Percentiles rank a stretch among this genome's conserved stretches.
These are phyloP conservation scores for Apodemus speciosus DNA, from an alignment of 2,113 vertebrate species.

Conservation along the genomic window DNA sequence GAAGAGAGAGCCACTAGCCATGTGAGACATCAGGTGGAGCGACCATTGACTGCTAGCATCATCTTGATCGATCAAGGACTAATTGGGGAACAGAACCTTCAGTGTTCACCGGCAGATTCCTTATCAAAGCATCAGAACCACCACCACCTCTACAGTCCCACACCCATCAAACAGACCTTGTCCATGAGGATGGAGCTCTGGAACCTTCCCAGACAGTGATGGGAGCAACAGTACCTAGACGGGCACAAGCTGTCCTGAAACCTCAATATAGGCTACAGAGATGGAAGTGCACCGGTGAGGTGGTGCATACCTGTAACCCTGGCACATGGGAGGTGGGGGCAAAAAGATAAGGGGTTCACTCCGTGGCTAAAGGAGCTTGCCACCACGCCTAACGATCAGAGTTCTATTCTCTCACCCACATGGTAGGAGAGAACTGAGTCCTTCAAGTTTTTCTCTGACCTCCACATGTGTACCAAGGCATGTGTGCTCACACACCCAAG, in stretches of 20 bases:
- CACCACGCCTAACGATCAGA: neutral
- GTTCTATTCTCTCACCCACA: neutral
- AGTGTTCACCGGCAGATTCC: too few species aligned
- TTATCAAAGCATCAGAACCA: too few species aligned
- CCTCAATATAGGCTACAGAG: neutral
- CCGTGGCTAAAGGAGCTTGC: neutral
- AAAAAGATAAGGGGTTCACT: neutral
- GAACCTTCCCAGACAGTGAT: neutral
- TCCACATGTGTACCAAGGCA: neutral
- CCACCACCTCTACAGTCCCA: neutral
- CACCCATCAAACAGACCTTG: neutral
- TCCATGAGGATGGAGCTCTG: neutral
- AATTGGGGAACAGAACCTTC: too few species aligned
- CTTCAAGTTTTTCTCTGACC: neutral
- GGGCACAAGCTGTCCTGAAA: neutral
- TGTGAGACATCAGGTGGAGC: too few species aligned
- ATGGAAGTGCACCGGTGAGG: neutral
- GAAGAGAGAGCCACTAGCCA: too few species aligned
- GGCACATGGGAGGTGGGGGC: neutral
- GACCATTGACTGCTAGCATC: too few species aligned
- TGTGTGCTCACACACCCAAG: neutral
- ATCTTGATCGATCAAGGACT: too few species aligned
- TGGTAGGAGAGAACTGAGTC: neutral
- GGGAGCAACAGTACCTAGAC: neutral
- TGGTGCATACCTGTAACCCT: neutral